Evolutionary conservation across 2,797 vertebrate species (phyloP).

Genomic region (Brotula barbata): DNA sequence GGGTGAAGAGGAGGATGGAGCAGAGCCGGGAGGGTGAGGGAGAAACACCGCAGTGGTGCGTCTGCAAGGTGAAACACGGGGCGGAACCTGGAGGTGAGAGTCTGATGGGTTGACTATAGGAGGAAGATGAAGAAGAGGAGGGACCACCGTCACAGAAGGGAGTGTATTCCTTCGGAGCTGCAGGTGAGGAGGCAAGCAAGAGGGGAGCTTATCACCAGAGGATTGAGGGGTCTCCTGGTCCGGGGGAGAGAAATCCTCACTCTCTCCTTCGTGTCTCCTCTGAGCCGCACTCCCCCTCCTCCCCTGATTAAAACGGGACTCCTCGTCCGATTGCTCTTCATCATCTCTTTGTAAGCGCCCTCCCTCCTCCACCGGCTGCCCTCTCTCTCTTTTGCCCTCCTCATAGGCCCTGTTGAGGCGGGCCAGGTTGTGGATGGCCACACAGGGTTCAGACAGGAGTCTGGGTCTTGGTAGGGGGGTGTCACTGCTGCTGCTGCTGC

Average conservation of each 20-base stretch:
- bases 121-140: conserved; percentile 65
- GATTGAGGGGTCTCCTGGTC: conserved; percentile 30
- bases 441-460: conserved; percentile 71
- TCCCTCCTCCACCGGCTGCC: conserved; percentile 1
- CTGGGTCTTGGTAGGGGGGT: conserved; percentile 40
- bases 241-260: conserved; percentile 21
- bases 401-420: conserved; percentile 64
- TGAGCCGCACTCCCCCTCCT: conserved; percentile 4
- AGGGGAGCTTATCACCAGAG: conserved; percentile 22
- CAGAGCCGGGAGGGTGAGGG: conserved; percentile 42
- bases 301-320: conserved; percentile 10
- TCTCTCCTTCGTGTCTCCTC: conserved; percentile 18
- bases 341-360: conserved; percentile 13
- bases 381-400: conserved; percentile 38
- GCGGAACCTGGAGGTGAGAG: conserved; percentile 50
- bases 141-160: conserved; percentile 52
- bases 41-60: conserved; percentile 36
- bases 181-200: conserved; percentile 9
- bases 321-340: conserved; percentile 3
- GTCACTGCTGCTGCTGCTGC: conserved; percentile 28
- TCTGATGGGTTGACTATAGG: conserved; percentile 54
- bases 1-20: conserved; percentile 23
- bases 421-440: conserved; percentile 70
- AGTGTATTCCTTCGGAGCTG: conserved; percentile 72
- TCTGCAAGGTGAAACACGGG: conserved; percentile 1